These are phyloP conservation scores for Gari tellinella DNA, from an alignment of 2,888 invertebrate genomes.

Conservation along the genomic window DNA sequence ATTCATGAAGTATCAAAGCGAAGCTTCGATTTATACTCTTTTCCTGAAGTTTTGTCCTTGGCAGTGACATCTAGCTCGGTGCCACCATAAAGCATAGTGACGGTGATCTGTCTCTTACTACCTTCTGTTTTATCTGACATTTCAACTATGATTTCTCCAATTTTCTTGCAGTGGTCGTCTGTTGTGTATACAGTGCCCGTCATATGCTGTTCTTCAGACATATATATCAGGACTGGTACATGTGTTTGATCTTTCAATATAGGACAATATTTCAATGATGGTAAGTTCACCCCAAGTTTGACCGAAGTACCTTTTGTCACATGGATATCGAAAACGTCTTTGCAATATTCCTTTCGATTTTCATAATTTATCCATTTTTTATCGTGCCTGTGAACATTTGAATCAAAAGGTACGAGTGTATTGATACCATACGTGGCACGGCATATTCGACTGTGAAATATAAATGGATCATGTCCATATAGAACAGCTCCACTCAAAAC, in stretches of 20 bases:
- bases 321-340: conserved; percentile 34
- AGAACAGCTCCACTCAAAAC: too few relatives aligned
- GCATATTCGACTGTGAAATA: conserved; percentile 18
- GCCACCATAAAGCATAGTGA: conserved; percentile 57
- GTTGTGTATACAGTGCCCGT: conserved; percentile 42
- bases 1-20: too few relatives aligned
- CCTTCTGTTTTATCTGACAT: conserved; percentile 51
- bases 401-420: conserved; percentile 12
- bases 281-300: not conserved
- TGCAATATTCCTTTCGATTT: conserved; percentile 15
- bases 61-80: conserved; percentile 57
- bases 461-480: conserved; percentile 18
- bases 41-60: conserved; percentile 29
- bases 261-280: conserved; percentile 15
- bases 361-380: conserved; percentile 19
- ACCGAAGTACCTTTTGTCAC: conserved; percentile 25
- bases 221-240: conserved; percentile 20
- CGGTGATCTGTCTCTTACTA: conserved; percentile 30
- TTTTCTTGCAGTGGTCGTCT: conserved; percentile 29
- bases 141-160: conserved; percentile 48
- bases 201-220: conserved; percentile 17
- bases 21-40: too few relatives aligned
- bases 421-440: conserved; percentile 34
- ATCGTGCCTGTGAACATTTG: conserved; percentile 9
- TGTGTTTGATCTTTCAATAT: conserved; percentile 26